A percentile compares a stretch with the other conserved stretches of the same genome.
phyloP scores from a whole-genome alignment of 2,888 invertebrate species.

The Meloe dianella region DNA sequence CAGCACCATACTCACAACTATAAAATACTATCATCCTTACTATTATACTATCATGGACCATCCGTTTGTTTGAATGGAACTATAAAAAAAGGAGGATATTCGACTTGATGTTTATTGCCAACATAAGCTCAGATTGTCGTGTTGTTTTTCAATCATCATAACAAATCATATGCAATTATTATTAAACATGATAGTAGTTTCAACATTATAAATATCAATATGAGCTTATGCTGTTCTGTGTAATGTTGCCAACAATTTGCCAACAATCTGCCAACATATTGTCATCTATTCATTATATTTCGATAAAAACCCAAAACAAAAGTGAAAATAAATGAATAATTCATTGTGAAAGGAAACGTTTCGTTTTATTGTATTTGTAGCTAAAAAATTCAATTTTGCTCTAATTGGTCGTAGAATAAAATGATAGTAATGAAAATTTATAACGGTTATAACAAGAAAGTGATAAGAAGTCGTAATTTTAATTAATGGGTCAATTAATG shows the following conservation, averaged over 20 bases:
- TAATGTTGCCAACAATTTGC: background rate
- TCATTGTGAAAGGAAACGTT: background rate
- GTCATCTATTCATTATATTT: background rate
- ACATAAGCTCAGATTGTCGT: background rate
- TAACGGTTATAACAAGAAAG: background rate
- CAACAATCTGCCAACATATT: background rate
- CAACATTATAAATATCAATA: background rate
- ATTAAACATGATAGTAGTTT: too few relatives aligned
- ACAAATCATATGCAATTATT: background rate
- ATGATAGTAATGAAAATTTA: background rate
- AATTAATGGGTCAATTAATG: background rate
- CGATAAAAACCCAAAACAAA: background rate
- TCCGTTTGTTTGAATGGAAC: background rate
- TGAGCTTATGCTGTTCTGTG: background rate
- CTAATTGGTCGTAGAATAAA: background rate
- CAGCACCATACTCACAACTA: background rate
- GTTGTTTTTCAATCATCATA: background rate
- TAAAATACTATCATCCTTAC: background rate
- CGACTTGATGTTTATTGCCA: background rate
- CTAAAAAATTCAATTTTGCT: background rate
- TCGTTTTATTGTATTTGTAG: background rate
- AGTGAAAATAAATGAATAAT: background rate
- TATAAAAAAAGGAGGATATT: background rate
- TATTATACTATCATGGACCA: background rate
- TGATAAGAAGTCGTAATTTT: background rate